phyloP scores from a whole-genome alignment of 2,888 invertebrate genomes.

The Archaeoteleia sp. region DNA sequence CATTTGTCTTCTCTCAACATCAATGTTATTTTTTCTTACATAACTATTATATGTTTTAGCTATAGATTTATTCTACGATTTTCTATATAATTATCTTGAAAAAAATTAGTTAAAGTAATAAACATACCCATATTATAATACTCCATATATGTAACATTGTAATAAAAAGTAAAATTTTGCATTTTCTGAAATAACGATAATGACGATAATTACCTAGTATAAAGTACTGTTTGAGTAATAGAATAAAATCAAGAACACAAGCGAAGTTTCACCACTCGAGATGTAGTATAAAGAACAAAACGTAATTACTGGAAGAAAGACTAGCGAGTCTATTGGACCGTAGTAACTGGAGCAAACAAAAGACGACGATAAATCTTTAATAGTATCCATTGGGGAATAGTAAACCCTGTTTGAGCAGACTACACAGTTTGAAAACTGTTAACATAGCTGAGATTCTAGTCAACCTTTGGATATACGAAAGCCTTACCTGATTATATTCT shows the following conservation, averaged over 20 bases:
- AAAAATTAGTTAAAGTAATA: no score
- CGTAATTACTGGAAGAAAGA: constrained; percentile 42
- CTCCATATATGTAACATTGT: background rate
- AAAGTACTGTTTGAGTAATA: constrained; percentile 12
- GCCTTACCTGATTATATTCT: constrained; percentile 17
- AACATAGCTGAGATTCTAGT: constrained; percentile 45
- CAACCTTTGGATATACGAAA: constrained; percentile 34
- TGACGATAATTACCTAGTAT: constrained; percentile 2
- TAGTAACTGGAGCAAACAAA: constrained; percentile 49
- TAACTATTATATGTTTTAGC: no score
- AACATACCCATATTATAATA: no score
- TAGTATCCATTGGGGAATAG: constrained; percentile 44
- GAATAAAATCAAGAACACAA: constrained; percentile 26
- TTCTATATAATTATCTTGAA: no score
- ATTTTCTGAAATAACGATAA: background rate
- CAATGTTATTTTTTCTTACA: no score
- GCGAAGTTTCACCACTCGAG: constrained; percentile 17
- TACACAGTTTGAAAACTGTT: constrained; percentile 46
- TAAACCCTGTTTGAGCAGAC: constrained; percentile 41
- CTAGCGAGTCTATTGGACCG: constrained; percentile 37
- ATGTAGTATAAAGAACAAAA: constrained; percentile 34
- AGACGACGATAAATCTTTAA: constrained; percentile 51
- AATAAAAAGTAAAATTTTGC: background rate
- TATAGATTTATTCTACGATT: no score
- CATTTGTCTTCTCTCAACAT: no score